Evolutionary conservation across 92 coral and sea anemone genomes (phyloP).

Genomic region (Pocillopora grandis): DNA sequence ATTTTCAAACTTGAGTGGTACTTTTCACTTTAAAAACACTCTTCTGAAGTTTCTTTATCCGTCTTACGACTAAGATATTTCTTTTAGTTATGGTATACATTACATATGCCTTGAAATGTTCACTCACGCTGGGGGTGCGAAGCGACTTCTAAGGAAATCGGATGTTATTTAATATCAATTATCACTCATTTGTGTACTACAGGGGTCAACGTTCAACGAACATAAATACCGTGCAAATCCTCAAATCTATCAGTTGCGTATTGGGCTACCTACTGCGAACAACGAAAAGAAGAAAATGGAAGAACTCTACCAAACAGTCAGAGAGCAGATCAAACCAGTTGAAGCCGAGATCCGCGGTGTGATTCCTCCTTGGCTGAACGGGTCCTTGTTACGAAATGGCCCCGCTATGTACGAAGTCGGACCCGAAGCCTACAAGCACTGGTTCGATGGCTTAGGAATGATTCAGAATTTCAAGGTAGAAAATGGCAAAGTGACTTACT

Average conservation of each 20-base stretch:
- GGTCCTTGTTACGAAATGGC: conserved; percentile 90
- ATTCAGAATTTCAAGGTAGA: conserved; percentile 85
- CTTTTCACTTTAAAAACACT: not conserved
- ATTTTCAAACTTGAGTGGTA: not conserved
- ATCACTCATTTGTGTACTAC: conserved; percentile 26
- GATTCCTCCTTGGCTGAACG: conserved; percentile 90
- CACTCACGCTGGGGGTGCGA: no score
- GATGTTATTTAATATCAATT: conserved; percentile 10
- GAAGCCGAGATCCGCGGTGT: conserved; percentile 76
- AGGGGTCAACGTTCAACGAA: conserved; percentile 30
- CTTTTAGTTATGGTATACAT: no score
- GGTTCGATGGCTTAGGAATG: conserved; percentile 97
- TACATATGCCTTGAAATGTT: no score
- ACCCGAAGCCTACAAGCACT: conserved; percentile 83
- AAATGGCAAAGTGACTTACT: conserved; percentile 85
- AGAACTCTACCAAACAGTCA: conserved; percentile 86
- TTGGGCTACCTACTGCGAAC: not conserved
- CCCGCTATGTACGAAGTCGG: conserved; percentile 98
- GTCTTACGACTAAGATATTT: not conserved
- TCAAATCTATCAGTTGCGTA: not conserved
- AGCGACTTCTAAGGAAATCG: not conserved
- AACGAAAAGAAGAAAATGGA: conserved; percentile 59
- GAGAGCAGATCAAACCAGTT: conserved; percentile 74
- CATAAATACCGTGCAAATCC: conserved; percentile 7
- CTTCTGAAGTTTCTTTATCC: not conserved